These are phyloP conservation scores for Lissocephala sabroskyi DNA, from an alignment of 2,888 invertebrate genomes.

Conservation along the genomic window DNA sequence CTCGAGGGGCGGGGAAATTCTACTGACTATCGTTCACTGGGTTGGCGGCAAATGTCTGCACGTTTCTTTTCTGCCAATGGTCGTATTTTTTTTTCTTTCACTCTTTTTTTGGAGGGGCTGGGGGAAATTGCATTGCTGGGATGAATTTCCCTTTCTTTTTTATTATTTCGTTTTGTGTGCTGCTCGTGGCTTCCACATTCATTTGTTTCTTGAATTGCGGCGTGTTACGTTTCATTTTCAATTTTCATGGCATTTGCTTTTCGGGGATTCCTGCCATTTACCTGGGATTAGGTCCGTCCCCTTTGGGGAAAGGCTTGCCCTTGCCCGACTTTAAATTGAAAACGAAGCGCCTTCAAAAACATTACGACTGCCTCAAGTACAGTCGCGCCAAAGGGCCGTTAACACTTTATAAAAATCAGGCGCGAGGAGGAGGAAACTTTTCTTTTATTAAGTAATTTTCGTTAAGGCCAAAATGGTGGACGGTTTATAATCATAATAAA, in stretches of 20 bases:
- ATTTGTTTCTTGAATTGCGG: conserved; percentile 52
- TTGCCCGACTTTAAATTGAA: too few species aligned
- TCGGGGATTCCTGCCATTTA: background rate
- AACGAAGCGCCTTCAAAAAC: too few species aligned
- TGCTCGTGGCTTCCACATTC: conserved; percentile 21
- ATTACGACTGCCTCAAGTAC: background rate
- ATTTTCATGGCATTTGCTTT: conserved; percentile 49
- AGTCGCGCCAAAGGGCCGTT: background rate
- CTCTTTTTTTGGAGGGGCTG: background rate
- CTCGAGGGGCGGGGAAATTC: conserved; percentile 20
- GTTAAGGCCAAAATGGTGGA: conserved; percentile 10
- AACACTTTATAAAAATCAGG: conserved; percentile 1
- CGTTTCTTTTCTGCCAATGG: conserved; percentile 19
- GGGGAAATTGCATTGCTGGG: conserved; percentile 30
- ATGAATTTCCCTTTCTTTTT: conserved; percentile 5
- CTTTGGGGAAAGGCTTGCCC: too few species aligned
- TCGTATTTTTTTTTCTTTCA: background rate
- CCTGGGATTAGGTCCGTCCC: too few species aligned
- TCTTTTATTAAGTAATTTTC: conserved; percentile 25
- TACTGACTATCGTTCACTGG: conserved; percentile 51
- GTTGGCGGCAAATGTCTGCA: conserved; percentile 43
- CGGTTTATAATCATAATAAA: conserved; percentile 55
- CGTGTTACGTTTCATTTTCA: conserved; percentile 53
- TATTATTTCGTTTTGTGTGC: background rate
- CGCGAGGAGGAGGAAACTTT: background rate